Evolutionary conservation across 2,888 invertebrate genomes (phyloP), one percentile per base, ranked within the genome.

Genomic region (Boloria euphrosyne): DNA sequence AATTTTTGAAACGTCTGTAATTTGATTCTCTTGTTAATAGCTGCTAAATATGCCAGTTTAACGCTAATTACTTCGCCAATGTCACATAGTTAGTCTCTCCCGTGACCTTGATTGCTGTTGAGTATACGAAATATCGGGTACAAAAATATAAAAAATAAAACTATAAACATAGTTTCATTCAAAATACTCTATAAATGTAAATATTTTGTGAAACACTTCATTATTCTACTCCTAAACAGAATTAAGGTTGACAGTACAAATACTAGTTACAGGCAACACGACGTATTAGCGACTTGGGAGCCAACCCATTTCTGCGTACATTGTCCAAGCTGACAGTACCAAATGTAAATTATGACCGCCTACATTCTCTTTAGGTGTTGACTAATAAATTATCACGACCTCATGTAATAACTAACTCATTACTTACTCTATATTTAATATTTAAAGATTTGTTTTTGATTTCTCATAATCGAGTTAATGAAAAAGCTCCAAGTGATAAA

Each of bases 231-330:
- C 14, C 18, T 46, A 2, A 57, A 46, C 44, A 44, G 44, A 46
- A 22, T 44, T 44, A 44, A 46, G 31, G 54, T 47, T 54, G 49
- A 62, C 62, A 53, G 31, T 38, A 47, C 46, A 49, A 54, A 54
- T 38, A 47, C 14, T 47, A 49, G 53, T 62, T 46, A 53, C 46
- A 53, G 46, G 18, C 47, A 47, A 46, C 62, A 17, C 43, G 38
- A 62, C 49, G 49, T 55, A 62, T 55, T 55, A 55, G 54, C 47
- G 52, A 47, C 62, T 38, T 27, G 54, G 62, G 62, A 62, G 53
- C 62, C 31, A 54, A 43, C 54, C 62, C 62, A 38, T 54, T 54
- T 54, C 62, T 52, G 16, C 31, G 53, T 54, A 49, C 38, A 62
- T 54, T 55, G 62, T 57, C 57, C 55, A 44, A 63, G 22, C 27